A percentile compares a stretch with the other conserved stretches of the same genome.
Conservation (phyloP, 1,140 invertebrate species). For the Atta texana region DNA sequence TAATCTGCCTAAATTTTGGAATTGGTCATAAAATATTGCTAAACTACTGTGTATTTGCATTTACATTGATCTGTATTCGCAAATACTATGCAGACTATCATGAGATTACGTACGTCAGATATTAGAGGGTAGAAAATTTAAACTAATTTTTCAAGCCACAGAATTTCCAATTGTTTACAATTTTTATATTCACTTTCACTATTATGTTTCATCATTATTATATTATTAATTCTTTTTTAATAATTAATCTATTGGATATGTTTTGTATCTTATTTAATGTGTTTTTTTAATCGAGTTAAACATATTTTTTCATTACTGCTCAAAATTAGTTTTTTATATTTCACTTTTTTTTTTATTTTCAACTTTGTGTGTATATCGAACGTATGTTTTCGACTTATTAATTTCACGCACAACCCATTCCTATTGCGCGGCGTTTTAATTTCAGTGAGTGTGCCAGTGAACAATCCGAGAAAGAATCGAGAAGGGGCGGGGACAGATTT, state of each 20-base stretch:
- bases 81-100: neutral
- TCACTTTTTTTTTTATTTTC: neutral
- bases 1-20: neutral
- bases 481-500: conserved; percentile 67
- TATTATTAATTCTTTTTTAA: neutral
- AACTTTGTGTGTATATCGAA: neutral
- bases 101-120: neutral
- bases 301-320: neutral
- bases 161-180: neutral
- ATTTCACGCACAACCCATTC: conserved; percentile 32
- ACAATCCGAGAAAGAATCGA: conserved; percentile 69
- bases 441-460: conserved; percentile 53
- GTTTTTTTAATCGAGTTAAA: neutral
- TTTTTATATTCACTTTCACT: conserved; percentile 5
- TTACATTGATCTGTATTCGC: conserved; percentile 17
- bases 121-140: neutral
- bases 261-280: neutral
- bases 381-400: conserved; percentile 38
- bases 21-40: conserved; percentile 22
- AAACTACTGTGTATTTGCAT: conserved; percentile 36
- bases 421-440: conserved; percentile 47
- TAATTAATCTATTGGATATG: neutral
- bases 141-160: neutral
- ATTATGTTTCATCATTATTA: neutral
- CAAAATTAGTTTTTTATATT: neutral